Conservation (phyloP, 2,113 vertebrate species). For the Protomyctophum bolini region DNA sequence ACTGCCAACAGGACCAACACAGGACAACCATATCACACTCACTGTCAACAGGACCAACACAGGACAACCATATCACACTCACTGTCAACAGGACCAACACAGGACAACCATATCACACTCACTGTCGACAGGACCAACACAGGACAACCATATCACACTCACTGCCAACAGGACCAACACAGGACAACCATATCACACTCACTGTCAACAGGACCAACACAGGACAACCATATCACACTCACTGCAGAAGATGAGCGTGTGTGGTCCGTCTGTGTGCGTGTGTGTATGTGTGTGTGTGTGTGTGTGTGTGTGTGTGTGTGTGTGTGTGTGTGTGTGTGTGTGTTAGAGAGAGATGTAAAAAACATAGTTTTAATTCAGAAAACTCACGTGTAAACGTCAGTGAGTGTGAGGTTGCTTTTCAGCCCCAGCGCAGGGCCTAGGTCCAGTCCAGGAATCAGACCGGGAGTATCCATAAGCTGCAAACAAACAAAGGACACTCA, state of each 20-base stretch:
- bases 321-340: not conserved
- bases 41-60: conserved; percentile 53
- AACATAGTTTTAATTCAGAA: too few species aligned
- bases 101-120: conserved; percentile 57
- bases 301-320: too few species aligned
- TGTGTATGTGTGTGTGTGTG: too few species aligned
- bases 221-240: not conserved
- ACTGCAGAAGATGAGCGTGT: too few species aligned
- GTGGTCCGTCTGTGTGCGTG: too few species aligned
- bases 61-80: conserved; percentile 57
- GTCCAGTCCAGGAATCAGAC: conserved; percentile 61
- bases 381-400: conserved; percentile 80
- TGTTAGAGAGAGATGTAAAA: too few species aligned
- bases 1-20: conserved; percentile 53
- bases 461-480: conserved; percentile 80
- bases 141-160: conserved; percentile 57
- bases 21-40: conserved; percentile 57
- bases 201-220: conserved; percentile 53
- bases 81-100: conserved; percentile 53
- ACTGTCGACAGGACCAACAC: conserved; percentile 53
- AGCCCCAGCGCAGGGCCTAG: conserved; percentile 59
- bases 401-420: conserved; percentile 62
- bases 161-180: conserved; percentile 53
- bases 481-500: conserved; percentile 13
- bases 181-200: conserved; percentile 57